Conservation (phyloP, 2,888 invertebrate species). For the Melanostoma mellinum region DNA sequence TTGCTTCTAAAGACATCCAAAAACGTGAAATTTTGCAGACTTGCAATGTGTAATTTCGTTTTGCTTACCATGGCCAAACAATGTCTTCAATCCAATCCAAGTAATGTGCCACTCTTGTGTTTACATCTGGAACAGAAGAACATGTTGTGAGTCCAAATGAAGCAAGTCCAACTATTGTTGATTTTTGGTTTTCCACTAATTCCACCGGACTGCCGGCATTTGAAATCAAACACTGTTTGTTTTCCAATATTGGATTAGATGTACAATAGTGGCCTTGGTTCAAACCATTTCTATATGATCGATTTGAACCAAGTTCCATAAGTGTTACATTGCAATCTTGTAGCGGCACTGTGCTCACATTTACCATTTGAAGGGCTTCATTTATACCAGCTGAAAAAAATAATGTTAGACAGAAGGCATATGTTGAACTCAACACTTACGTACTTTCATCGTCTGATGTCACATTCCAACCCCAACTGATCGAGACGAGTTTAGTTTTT, state of each 20-base stretch:
- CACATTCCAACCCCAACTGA: constrained; percentile 77
- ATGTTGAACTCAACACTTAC: constrained; percentile 25
- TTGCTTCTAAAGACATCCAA: too few relatives aligned
- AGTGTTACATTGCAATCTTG: constrained; percentile 66
- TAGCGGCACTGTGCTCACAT: constrained; percentile 71
- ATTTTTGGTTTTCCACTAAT: constrained; percentile 28
- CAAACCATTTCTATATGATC: constrained; percentile 56
- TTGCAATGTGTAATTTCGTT: too few relatives aligned
- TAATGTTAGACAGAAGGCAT: background rate
- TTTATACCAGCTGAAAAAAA: constrained; percentile 67
- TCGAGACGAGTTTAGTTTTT: constrained; percentile 74
- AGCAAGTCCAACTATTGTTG: constrained; percentile 74
- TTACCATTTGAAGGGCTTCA: constrained; percentile 69
- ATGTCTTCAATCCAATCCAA: constrained; percentile 76
- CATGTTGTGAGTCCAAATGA: constrained; percentile 74
- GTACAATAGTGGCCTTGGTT: constrained; percentile 74
- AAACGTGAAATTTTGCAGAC: too few relatives aligned
- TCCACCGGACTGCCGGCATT: constrained; percentile 76
- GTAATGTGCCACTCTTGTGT: constrained; percentile 74
- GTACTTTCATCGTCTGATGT: constrained; percentile 75
- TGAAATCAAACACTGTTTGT: constrained; percentile 72
- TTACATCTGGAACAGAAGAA: constrained; percentile 73
- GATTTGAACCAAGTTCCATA: constrained; percentile 22
- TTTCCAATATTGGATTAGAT: constrained; percentile 60
- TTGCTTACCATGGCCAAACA: constrained; percentile 74